These are phyloP conservation scores for Perca fluviatilis DNA, from an alignment of 2,113 vertebrate genomes.

Conservation along the genomic window DNA sequence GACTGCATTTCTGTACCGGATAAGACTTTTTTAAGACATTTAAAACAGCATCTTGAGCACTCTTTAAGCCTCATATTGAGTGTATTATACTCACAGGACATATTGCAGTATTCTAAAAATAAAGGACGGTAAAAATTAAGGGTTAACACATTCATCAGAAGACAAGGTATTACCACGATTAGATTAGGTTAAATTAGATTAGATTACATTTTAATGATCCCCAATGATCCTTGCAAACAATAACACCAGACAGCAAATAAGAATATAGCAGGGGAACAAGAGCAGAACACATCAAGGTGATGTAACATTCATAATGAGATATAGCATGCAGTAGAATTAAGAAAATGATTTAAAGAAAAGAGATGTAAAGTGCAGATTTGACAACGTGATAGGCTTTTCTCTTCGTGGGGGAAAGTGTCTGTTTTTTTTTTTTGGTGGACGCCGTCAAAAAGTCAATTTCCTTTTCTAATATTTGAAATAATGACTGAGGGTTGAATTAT, in stretches of 20 bases:
- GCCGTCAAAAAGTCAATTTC: slow-evolving; percentile 68
- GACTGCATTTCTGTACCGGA: neutral
- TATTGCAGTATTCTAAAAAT: neutral
- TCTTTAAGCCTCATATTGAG: neutral
- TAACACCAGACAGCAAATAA: slow-evolving; percentile 4
- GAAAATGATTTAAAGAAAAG: slow-evolving; percentile 12
- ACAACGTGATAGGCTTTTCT: slow-evolving; percentile 44
- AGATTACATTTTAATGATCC: slow-evolving; percentile 23
- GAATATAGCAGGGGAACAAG: neutral
- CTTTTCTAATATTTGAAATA: slow-evolving; percentile 77
- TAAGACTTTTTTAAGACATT: neutral
- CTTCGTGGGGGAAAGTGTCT: slow-evolving; percentile 22
- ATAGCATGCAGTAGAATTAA: neutral
- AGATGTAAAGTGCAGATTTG: slow-evolving; percentile 40
- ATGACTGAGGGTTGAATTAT: slow-evolving; percentile 70
- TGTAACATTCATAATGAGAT: neutral
- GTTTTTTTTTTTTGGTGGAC: neutral
- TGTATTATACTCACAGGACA: neutral
- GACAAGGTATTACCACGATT: slow-evolving; percentile 20
- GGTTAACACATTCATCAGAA: slow-evolving; percentile 18
- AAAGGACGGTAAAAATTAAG: neutral
- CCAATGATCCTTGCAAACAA: neutral
- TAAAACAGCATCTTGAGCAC: neutral
- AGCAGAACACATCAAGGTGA: neutral
- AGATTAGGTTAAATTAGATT: slow-evolving; percentile 10